phyloP scores from a whole-genome alignment of 2,113 vertebrate genomes.

The Carlito syrichta region DNA sequence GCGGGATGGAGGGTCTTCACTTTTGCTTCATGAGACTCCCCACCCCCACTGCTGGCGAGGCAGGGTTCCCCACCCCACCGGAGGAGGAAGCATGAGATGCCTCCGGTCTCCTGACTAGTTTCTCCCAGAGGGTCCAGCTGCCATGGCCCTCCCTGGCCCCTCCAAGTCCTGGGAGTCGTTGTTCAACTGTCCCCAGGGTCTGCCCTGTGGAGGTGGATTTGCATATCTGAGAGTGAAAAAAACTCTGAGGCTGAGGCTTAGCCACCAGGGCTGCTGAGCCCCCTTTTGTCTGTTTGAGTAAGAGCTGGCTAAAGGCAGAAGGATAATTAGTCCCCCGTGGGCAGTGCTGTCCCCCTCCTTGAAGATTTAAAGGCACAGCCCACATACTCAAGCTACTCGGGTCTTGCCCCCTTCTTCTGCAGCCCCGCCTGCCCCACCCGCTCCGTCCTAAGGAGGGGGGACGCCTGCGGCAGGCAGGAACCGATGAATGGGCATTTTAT shows the following conservation, averaged over 20 bases:
- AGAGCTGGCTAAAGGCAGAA: slow-evolving; percentile 48
- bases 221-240: slow-evolving; percentile 67
- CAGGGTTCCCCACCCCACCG: not conserved
- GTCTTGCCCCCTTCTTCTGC: not conserved
- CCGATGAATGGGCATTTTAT: slow-evolving; percentile 73
- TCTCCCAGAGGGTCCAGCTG: not conserved
- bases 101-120: not conserved
- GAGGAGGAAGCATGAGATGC: not conserved
- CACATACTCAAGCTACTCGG: not conserved
- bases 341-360: not conserved
- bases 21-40: too few relatives aligned
- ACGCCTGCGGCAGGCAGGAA: not conserved
- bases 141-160: not conserved
- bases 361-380: slow-evolving; percentile 67
- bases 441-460: not conserved
- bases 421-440: not conserved
- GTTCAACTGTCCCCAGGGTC: slow-evolving; percentile 7
- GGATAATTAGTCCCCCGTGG: slow-evolving; percentile 54
- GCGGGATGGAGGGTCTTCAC: not conserved
- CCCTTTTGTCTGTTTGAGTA: slow-evolving; percentile 60
- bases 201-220: slow-evolving; percentile 52
- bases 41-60: not conserved
- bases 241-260: slow-evolving; percentile 44
- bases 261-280: slow-evolving; percentile 48
- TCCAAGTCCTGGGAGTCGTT: not conserved